phyloP scores from a whole-genome alignment of 2,113 vertebrate genomes.

The Campylomormyrus numenius region DNA sequence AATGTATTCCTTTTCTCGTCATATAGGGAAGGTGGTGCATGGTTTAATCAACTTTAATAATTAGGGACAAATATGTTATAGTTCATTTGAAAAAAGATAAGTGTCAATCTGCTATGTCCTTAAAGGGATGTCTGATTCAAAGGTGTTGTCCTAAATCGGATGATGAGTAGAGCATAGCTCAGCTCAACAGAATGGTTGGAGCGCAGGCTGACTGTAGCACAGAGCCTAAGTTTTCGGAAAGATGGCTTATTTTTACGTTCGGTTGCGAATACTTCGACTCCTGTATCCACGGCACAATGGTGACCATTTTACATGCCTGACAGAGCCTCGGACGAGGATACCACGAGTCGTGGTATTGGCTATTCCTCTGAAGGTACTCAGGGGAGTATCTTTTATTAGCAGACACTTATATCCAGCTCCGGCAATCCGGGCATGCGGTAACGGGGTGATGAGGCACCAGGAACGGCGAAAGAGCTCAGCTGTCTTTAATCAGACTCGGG shows the following conservation, averaged over 20 bases:
- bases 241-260: neutral
- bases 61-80: constrained; percentile 63
- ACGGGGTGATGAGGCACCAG: neutral
- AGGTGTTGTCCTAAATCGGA: constrained; percentile 42
- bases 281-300: neutral
- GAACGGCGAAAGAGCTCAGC: neutral
- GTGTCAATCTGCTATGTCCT: constrained; percentile 41
- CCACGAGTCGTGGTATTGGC: neutral
- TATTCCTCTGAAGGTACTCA: neutral
- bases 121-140: constrained; percentile 48
- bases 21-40: constrained; percentile 39
- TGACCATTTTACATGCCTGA: neutral
- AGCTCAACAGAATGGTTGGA: neutral
- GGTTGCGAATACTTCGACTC: neutral
- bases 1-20: constrained; percentile 57
- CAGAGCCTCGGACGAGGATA: neutral
- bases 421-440: neutral
- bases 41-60: constrained; percentile 56
- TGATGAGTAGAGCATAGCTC: constrained; percentile 25
- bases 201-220: neutral
- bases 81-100: neutral
- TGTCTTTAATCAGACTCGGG: neutral
- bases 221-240: neutral
- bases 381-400: neutral
- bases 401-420: neutral